Evolutionary conservation across 64 coral and sea anemone species (phyloP), one percentile per base, ranked within the genome.

Genomic region (Stichodactyla helianthus): DNA sequence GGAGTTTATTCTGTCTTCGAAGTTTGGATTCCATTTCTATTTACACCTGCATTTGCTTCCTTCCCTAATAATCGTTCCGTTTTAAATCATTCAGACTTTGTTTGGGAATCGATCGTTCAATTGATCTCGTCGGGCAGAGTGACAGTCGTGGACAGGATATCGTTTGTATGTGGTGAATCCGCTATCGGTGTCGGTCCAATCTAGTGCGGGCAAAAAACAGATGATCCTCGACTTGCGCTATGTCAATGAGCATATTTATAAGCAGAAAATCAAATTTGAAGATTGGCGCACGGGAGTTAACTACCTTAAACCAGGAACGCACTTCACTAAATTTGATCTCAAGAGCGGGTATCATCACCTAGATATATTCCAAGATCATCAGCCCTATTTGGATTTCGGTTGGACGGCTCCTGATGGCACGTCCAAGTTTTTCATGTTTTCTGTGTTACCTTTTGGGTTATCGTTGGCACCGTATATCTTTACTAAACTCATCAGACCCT

Each of bases 11-110:
- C n/a, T 80, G 25, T 60, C 54, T 27, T 77, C 82, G 26, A 91
- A 78, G n/a, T 57, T 14, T 27, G 89, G 51, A 91, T 91, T 65
- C 89, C 84, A n/a, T 91, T 91, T 79, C 54, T 82, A 31, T n/a
- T 65, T 68, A 91, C 74, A 54, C 84, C 84, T 80, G 11, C 51
- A 51, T 52, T 77, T 79, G 55, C 55, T 54, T 57, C 53, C 25
- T 81, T 86, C 22, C 53, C 79, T 16, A 91, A 91, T 55, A 91
- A 91, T 54, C 53, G 55, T 23, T 89, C 87, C 67, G 87, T 55
- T 52, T 70, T 89, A 19, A 53, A 89, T 60, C 78, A 82, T 50
- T 20, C 59, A 6, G 77, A 62, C 13, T 88, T 88, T 31, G 77
- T 88, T 62, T 15, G 13, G 16, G 27, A 82, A 16, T 31, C 88